A percentile compares a stretch with the other conserved stretches of the same genome.
Conservation (phyloP, 1,140 invertebrate species). For the Ridgeia piscesae region DNA sequence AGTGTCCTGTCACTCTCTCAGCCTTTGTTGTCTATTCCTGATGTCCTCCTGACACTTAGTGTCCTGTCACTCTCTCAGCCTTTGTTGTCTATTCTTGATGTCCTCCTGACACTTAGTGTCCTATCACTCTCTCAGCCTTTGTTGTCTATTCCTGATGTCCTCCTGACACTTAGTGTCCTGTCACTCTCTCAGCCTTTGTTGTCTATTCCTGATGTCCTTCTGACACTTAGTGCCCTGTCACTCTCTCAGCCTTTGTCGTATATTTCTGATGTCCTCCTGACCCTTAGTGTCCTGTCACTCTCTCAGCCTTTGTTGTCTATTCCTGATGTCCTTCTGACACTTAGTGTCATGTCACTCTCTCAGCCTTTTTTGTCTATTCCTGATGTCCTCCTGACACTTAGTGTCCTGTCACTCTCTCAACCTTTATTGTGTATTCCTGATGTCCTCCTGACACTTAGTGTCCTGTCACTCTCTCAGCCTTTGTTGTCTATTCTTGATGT, state of each 20-base stretch:
- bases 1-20: too few species aligned
- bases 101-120: too few species aligned
- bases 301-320: neutral
- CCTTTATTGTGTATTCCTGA: neutral
- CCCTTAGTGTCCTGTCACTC: neutral
- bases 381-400: neutral
- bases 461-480: neutral
- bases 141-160: too few species aligned
- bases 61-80: too few species aligned
- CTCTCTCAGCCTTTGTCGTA: neutral
- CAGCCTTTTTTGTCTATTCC: neutral
- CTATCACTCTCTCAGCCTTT: too few species aligned
- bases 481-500: neutral
- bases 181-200: too few species aligned
- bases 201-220: too few species aligned
- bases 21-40: too few species aligned
- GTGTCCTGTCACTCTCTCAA: constrained; percentile 29
- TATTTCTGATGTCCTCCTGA: neutral
- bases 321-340: neutral
- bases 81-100: too few species aligned
- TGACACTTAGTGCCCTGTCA: too few species aligned
- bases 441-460: neutral
- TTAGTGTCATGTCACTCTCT: neutral
- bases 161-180: too few species aligned
- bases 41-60: too few species aligned